Evolutionary conservation across 1,140 invertebrate species (phyloP), one percentile per base, ranked within the genome.

Genomic region (Laodelphax striatellus): DNA sequence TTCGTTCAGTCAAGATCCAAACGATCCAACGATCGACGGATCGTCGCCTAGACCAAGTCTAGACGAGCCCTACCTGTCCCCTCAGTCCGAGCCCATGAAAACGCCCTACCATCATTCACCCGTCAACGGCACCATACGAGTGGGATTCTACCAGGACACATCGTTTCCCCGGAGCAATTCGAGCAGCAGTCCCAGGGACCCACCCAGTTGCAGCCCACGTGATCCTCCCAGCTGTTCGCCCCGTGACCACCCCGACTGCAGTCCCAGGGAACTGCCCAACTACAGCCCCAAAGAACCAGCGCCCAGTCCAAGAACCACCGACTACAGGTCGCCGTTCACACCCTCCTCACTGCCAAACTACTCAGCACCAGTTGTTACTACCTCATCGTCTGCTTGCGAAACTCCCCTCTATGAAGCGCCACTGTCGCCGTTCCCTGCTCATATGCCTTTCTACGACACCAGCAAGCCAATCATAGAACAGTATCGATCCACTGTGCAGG

Each of bases 121-220:
- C 6, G 76, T 85, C 17, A 86, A 85, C 70, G 85, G 84, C 1
- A 80, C 85, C 17, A 83, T 88, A 3, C 79, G 85, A 61, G 85
- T 86, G 41, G 85, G 85, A 3, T 88, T 88, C 68, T 88, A 88
- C 70, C 85, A 88, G 72, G 86, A 88, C 63, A 87, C 84, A 0
- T 66, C 63, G 28, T 83, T 81, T 52, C 80, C 82, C 1, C 83
- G 84, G 72, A 84, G 81, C 64, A 85, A 82, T 64, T 84, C 84
- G 1, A 84, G 82, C 64, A 83, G 81, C 67, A 69, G 68, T 58
- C 69, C 69, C 9, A 53, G 68, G 56, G 68, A 70, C 34, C 63
- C 60, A 38, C 54, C 60, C 5, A 67, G 64, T 52, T 69, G 66
- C 46, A 68, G 68, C 19, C 69, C 69, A 14, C 56, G 68, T 52